These are phyloP conservation scores for Microctonus aethiopoides DNA, from an alignment of 2,888 invertebrate genomes.

Conservation along the genomic window DNA sequence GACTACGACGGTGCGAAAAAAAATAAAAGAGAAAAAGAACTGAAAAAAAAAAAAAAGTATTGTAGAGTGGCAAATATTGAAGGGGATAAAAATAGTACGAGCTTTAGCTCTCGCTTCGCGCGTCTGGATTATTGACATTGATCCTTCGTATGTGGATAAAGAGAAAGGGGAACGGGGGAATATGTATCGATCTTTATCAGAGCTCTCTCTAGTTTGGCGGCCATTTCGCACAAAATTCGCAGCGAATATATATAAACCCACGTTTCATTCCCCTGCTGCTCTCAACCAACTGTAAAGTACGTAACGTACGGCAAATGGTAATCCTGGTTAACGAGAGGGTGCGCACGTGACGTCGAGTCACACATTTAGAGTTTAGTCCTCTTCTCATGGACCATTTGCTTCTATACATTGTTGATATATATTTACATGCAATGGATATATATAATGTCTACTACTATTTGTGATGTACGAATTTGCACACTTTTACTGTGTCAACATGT, in stretches of 20 bases:
- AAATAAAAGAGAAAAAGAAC: not conserved
- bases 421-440: not conserved
- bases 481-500: not conserved
- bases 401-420: not conserved
- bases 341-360: conserved; percentile 27
- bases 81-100: conserved; percentile 1
- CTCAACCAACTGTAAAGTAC: conserved; percentile 38
- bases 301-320: conserved; percentile 41
- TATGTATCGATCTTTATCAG: conserved; percentile 7
- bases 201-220: not conserved
- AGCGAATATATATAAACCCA: conserved; percentile 11
- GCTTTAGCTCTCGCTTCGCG: not conserved
- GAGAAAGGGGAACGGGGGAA: not conserved
- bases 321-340: conserved; percentile 38
- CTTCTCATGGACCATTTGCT: not conserved
- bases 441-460: not conserved
- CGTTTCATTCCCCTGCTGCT: conserved; percentile 24
- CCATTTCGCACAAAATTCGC: not conserved
- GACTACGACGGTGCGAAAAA: not conserved
- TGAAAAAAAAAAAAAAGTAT: conserved; percentile 4
- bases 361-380: not conserved
- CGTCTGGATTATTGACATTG: conserved; percentile 14
- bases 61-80: not conserved
- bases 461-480: not conserved
- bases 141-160: not conserved